Percentiles rank a stretch among this genome's conserved stretches.
Conservation (phyloP, 2,888 invertebrate species). For the Drosophila trichaetosa region DNA sequence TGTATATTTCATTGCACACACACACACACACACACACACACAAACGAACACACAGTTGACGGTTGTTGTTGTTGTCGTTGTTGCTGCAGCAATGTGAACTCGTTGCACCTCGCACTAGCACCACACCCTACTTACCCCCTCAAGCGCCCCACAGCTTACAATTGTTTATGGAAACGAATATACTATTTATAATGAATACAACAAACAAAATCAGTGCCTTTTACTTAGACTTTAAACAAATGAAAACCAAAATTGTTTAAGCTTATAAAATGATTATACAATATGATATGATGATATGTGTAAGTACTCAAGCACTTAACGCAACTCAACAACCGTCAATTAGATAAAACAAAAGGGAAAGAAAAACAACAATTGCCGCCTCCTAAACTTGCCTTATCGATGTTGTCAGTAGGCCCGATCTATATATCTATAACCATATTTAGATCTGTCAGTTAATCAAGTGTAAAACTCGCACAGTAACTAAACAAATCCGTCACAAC, state of each 20-base stretch:
- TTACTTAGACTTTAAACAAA: constrained; percentile 69
- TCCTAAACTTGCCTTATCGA: constrained; percentile 67
- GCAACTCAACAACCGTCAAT: constrained; percentile 55
- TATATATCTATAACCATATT: constrained; percentile 2
- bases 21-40: constrained; percentile 25
- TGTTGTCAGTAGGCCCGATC: constrained; percentile 38
- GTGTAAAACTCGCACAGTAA: constrained; percentile 52
- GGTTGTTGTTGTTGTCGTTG: constrained; percentile 57
- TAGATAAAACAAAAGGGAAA: constrained; percentile 11
- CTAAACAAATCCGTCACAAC: constrained; percentile 66
- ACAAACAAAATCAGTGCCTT: constrained; percentile 67
- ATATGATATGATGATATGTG: constrained; percentile 15
- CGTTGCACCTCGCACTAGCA: constrained; percentile 70
- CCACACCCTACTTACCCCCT: constrained; percentile 5
- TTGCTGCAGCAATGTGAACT: constrained; percentile 64
- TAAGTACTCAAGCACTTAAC: constrained; percentile 36
- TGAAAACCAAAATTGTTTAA: constrained; percentile 48
- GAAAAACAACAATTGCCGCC: constrained; percentile 62
- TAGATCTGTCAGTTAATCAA: constrained; percentile 15
- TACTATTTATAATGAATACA: constrained; percentile 17
- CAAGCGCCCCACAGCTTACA: constrained; percentile 19
- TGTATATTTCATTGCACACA: constrained; percentile 61
- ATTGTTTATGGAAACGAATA: constrained; percentile 42
- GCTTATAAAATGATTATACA: constrained; percentile 32
- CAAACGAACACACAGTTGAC: constrained; percentile 48